Evolutionary conservation across 2,888 invertebrate species (phyloP), one percentile per base, ranked within the genome.

Genomic region (Campoplex nolae): DNA sequence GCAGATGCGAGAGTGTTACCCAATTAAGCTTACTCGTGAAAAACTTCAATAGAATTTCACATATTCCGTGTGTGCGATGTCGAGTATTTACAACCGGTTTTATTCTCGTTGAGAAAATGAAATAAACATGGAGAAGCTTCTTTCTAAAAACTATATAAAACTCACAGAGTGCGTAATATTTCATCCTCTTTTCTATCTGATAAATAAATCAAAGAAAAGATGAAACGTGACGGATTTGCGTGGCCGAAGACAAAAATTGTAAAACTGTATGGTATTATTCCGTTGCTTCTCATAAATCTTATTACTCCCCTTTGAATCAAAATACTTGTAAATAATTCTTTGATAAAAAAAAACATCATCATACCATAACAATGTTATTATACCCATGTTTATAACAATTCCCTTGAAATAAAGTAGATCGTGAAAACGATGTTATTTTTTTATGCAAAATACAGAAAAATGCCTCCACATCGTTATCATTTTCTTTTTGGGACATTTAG

Each of bases 191-290:
- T 32, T 45, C 58, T 28, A 58, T 38, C 38, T 65, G 45, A 13
- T 71, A 65, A 70, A 80, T 73, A 71, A 67, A 58, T 56, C 48
- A 62, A 84, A 75, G 79, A 79, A 75, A 58, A 75, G 48, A 58
- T 76, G 80, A 85, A 76, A 65, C 73, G 76, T 71, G 54, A 76
- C 65, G 76, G 56, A 75, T 48, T 85, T 65, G 79, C 79, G 79
- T 81, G 67, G 78, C 80, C 70, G 48, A 62, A 70, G 67, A 35
- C 6, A 56, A 76, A 85, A n/a, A 42, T 51, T 42, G 71, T 18
- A 48, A 38, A 4, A 38, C 38, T 4, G 38, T 38, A 23, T 23
- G 23, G 23, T 23, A 23, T 23, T 65, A 73, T 85, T 76, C 56
- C 56, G 38, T 81, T 67, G 73, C 28, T 18, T 42, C 54, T 58